Conservation (phyloP, 2,113 vertebrate species). For the Sarotherodon lohbergeri region DNA sequence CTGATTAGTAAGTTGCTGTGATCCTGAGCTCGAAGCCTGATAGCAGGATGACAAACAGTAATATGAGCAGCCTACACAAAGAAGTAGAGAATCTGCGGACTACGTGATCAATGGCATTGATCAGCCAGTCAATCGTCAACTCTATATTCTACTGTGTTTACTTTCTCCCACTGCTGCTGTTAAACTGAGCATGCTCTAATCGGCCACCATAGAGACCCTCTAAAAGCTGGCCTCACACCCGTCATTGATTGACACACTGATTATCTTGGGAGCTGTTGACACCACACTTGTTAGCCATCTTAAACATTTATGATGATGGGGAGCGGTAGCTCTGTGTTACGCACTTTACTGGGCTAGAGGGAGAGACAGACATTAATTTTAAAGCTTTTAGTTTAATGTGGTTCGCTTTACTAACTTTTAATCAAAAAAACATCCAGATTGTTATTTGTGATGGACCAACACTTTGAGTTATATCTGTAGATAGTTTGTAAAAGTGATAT, state of each 20-base stretch:
- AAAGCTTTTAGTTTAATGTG: not conserved
- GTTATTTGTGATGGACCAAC: not conserved
- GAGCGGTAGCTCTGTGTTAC: not conserved
- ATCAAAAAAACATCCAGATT: not conserved
- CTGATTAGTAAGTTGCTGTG: constrained; percentile 43
- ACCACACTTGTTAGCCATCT: constrained; percentile 62
- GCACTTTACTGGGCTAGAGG: not conserved
- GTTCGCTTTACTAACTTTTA: not conserved
- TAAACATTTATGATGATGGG: constrained; percentile 62
- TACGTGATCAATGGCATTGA: constrained; percentile 76
- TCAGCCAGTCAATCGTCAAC: constrained; percentile 65
- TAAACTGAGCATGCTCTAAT: constrained; percentile 72
- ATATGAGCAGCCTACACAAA: constrained; percentile 39
- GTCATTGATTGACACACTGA: constrained; percentile 74
- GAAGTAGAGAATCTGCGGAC: constrained; percentile 48
- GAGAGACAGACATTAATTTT: not conserved
- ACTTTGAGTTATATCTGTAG: not conserved
- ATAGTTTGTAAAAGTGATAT: not conserved
- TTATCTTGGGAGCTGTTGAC: constrained; percentile 71
- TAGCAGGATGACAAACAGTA: constrained; percentile 25
- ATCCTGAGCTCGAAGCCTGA: constrained; percentile 35
- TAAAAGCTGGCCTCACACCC: constrained; percentile 66
- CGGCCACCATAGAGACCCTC: constrained; percentile 66
- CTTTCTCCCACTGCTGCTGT: constrained; percentile 60
- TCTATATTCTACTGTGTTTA: constrained; percentile 74